Evolutionary conservation across 2,888 invertebrate species (phyloP).

Genomic region (Idaea straminata): DNA sequence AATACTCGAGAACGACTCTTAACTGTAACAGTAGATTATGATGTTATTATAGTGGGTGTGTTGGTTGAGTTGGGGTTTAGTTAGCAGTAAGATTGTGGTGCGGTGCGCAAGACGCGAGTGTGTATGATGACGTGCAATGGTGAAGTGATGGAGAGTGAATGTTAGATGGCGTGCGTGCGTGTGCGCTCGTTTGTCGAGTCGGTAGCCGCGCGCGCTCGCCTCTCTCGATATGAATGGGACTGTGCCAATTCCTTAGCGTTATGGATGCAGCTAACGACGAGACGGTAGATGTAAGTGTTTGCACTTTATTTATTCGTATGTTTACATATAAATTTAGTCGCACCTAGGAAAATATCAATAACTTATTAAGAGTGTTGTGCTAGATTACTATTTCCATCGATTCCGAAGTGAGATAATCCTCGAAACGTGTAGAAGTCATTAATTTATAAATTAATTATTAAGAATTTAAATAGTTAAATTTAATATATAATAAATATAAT

Average conservation of each 20-base stretch:
- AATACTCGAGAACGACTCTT: conserved; percentile 59
- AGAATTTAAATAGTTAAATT: conserved; percentile 76
- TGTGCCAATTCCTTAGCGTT: conserved; percentile 78
- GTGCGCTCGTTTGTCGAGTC: conserved; percentile 8
- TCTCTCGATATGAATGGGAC: conserved; percentile 62
- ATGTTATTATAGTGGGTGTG: conserved; percentile 45
- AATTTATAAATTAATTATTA: conserved; percentile 76
- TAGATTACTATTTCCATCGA: conserved; percentile 73
- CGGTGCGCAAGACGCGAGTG: conserved; percentile 20
- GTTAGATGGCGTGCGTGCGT: conserved; percentile 22
- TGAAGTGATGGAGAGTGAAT: conserved; percentile 15
- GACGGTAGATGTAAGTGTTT: conserved; percentile 81
- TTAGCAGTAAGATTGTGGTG: conserved; percentile 28
- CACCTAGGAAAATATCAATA: conserved; percentile 80
- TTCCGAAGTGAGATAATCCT: conserved; percentile 71
- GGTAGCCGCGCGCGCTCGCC: conserved; percentile 24
- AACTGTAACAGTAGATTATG: conserved; percentile 59
- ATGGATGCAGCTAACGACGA: conserved; percentile 69
- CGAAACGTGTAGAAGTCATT: conserved; percentile 74
- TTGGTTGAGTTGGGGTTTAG: conserved; percentile 43
- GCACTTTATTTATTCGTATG: conserved; percentile 81
- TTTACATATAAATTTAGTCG: conserved; percentile 78
- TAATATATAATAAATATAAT: conserved; percentile 49
- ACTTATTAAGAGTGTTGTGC: conserved; percentile 81
- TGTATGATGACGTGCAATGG: conserved; percentile 31